These are phyloP conservation scores for Taenioides sp. DNA, from an alignment of 2,797 vertebrate species.

Conservation along the genomic window DNA sequence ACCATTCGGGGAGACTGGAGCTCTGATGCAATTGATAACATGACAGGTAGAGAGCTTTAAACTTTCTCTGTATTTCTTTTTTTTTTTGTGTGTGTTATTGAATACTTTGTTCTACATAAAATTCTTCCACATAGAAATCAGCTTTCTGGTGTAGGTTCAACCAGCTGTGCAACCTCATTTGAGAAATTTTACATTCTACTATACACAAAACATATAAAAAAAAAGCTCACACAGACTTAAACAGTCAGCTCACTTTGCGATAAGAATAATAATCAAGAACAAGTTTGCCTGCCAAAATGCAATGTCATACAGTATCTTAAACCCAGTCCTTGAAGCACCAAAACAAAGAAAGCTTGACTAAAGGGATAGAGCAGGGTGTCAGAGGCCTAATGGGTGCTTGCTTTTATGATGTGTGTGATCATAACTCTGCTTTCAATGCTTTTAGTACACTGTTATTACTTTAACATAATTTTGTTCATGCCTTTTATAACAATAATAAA, in stretches of 20 bases:
- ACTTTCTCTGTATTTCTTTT: background rate
- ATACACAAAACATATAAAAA: background rate
- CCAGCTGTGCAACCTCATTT: too few relatives aligned
- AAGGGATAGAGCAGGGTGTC: conserved; percentile 13
- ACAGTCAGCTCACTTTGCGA: conserved; percentile 12
- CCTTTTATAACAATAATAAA: conserved; percentile 5
- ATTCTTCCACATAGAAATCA: background rate
- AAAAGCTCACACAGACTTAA: conserved; percentile 2
- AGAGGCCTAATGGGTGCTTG: conserved; percentile 9
- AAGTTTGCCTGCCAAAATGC: conserved; percentile 11
- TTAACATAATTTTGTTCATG: background rate
- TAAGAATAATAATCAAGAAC: conserved; percentile 19
- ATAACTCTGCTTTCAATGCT: conserved; percentile 2
- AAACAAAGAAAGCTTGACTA: conserved; percentile 21
- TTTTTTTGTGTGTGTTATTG: background rate
- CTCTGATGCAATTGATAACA: conserved; percentile 86
- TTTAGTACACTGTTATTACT: conserved; percentile 4
- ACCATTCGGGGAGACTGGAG: conserved; percentile 91
- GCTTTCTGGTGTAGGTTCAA: background rate
- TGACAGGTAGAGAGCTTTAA: conserved; percentile 81
- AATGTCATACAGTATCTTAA: conserved; percentile 7
- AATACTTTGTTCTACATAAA: background rate
- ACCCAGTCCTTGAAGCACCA: conserved; percentile 14
- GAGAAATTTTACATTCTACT: background rate
- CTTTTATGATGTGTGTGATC: conserved; percentile 7